Evolutionary conservation across 2,888 invertebrate species (phyloP).

Genomic region (Osmoderma eremita): DNA sequence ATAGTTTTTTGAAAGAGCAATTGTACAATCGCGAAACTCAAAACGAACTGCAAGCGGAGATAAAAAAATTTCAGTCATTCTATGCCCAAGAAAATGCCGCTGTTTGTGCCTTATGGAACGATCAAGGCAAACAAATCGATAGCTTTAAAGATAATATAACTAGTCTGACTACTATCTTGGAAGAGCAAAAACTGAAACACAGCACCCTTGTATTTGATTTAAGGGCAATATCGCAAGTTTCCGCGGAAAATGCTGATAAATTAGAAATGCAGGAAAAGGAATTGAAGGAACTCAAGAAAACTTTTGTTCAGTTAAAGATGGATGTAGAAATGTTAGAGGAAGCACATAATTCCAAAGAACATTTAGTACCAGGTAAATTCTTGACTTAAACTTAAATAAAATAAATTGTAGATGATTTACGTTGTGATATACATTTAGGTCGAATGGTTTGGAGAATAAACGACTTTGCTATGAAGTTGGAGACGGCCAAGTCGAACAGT

Average conservation of each 20-base stretch:
- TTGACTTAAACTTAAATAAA: slow-evolving; percentile 8
- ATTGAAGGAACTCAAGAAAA: slow-evolving; percentile 59
- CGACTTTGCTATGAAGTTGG: slow-evolving; percentile 72
- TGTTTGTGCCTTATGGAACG: slow-evolving; percentile 60
- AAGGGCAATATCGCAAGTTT: slow-evolving; percentile 65
- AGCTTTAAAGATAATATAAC: slow-evolving; percentile 49
- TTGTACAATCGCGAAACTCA: slow-evolving; percentile 51
- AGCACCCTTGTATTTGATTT: slow-evolving; percentile 65
- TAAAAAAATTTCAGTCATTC: slow-evolving; percentile 58
- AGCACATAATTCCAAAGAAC: slow-evolving; percentile 45
- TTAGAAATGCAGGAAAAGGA: slow-evolving; percentile 65
- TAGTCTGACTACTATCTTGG: slow-evolving; percentile 52
- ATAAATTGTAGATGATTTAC: not conserved
- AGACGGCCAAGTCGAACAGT: slow-evolving; percentile 73
- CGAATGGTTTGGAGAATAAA: slow-evolving; percentile 78
- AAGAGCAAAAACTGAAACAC: slow-evolving; percentile 64
- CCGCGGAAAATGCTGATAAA: slow-evolving; percentile 66
- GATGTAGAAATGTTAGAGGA: slow-evolving; percentile 64
- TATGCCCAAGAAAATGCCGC: slow-evolving; percentile 60
- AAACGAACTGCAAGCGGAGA: slow-evolving; percentile 50
- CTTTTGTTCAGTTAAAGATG: slow-evolving; percentile 64
- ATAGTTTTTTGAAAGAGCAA: slow-evolving; percentile 57
- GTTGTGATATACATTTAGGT: slow-evolving; percentile 65
- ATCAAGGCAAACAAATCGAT: slow-evolving; percentile 57
- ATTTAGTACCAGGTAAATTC: slow-evolving; percentile 22